These are phyloP conservation scores for Plagodis dolabraria DNA, from an alignment of 2,888 invertebrate species.

Conservation along the genomic window DNA sequence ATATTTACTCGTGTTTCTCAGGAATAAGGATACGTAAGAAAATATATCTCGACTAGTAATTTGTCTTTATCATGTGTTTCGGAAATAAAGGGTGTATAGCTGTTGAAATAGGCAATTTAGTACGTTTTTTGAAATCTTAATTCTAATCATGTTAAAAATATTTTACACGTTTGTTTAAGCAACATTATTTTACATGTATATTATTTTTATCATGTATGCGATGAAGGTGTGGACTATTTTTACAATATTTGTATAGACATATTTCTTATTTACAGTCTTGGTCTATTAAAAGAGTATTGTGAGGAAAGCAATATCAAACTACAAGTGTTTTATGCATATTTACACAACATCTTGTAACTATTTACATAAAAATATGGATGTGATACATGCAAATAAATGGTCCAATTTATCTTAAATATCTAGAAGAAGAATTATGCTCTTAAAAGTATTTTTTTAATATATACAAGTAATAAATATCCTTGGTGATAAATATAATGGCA, in stretches of 20 bases:
- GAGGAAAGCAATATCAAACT: slow-evolving; percentile 29
- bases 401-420: slow-evolving; percentile 59
- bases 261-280: slow-evolving; percentile 59
- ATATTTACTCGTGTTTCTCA: slow-evolving; percentile 29
- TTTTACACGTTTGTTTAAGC: too few relatives aligned
- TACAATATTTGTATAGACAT: slow-evolving; percentile 31
- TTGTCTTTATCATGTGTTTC: not conserved
- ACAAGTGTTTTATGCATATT: slow-evolving; percentile 31
- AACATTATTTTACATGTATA: too few relatives aligned
- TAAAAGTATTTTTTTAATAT: slow-evolving; percentile 60
- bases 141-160: too few relatives aligned
- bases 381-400: slow-evolving; percentile 60
- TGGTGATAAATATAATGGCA: slow-evolving; percentile 82
- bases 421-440: slow-evolving; percentile 53
- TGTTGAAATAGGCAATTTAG: slow-evolving; percentile 42
- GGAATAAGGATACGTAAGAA: slow-evolving; percentile 27
- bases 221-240: not conserved
- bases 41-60: slow-evolving; percentile 3
- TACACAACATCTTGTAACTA: slow-evolving; percentile 29
- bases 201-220: too few relatives aligned
- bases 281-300: slow-evolving; percentile 50
- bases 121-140: not conserved
- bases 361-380: slow-evolving; percentile 39
- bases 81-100: slow-evolving; percentile 1
- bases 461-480: slow-evolving; percentile 80